A percentile compares a stretch with the other conserved stretches of the same genome.
These are phyloP conservation scores for Sepiola atlantica DNA, from an alignment of 2,888 invertebrate species.

Conservation along the genomic window DNA sequence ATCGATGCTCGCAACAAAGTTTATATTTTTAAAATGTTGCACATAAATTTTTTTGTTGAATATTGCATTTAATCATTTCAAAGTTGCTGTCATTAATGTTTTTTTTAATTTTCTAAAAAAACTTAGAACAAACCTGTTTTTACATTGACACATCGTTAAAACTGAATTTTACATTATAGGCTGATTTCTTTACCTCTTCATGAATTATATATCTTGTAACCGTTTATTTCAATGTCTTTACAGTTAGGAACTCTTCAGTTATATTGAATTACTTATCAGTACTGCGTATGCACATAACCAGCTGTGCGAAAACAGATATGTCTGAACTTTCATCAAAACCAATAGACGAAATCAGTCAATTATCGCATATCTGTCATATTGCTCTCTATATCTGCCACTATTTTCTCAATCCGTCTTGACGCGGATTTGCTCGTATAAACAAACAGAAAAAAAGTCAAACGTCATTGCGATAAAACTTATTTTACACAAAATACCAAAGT, in stretches of 20 bases:
- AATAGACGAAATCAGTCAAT: not conserved
- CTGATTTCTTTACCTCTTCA: not conserved
- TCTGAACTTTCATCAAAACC: not conserved
- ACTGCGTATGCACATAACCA: not conserved
- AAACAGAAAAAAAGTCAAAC: no score
- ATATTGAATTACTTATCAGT: not conserved
- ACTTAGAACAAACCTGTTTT: not conserved
- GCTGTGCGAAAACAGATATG: not conserved
- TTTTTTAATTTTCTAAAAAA: not conserved
- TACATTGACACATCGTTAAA: not conserved
- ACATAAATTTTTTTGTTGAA: constrained; percentile 8
- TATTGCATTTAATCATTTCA: not conserved
- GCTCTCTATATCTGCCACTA: not conserved
- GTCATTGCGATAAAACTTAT: no score
- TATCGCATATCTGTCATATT: not conserved
- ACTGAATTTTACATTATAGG: not conserved
- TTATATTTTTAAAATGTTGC: not conserved
- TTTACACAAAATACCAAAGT: no score
- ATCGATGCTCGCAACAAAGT: not conserved
- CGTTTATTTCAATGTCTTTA: not conserved
- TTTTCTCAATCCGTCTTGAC: constrained; percentile 10
- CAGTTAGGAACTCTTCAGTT: not conserved
- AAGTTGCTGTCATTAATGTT: constrained; percentile 5
- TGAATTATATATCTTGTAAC: not conserved
- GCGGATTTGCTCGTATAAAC: no score